Evolutionary conservation across 2,888 invertebrate genomes (phyloP), one percentile per base, ranked within the genome.

Genomic region (Marronus borbonicus): DNA sequence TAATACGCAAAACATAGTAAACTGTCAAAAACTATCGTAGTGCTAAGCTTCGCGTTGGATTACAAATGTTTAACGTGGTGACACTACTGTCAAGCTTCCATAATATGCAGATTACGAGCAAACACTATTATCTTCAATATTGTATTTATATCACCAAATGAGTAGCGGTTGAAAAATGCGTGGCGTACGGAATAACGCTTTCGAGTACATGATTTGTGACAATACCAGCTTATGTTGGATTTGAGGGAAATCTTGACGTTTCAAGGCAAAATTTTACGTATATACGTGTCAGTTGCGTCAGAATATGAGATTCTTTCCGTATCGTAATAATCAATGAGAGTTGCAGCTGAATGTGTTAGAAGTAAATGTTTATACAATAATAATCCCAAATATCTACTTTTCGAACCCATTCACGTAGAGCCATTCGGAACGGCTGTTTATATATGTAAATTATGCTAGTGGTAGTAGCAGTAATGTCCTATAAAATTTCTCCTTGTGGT

Each of bases 121-220:
- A 17, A 58, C 55, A 58, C 17, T 20, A 58, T 58, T 58, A 58
- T 58, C 55, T 20, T 20, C 55, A 58, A 58, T 58, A 58, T 58
- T 17, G 20, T 58, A 58, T 20, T 17, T 58, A 58, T 17, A 58
- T 17, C 55, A 20, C n/a, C 55, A 8, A 58, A 58, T 20, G 44
- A 44, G 12, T 44, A 44, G 44, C 44, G 17, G 24, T 58, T 58
- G 55, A 58, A 17, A 58, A 20, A 20, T 58, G 20, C 8, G 20
- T 58, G 14, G 8, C 20, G 55, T 20, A 20, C 8, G 20, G 10
- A 58, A 58, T 17, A 58, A 20, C 55, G 20, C 20, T 58, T 5
- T 58, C 55, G 20, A 17, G 20, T 58, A 58, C n/a, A 8, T n/a
- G 20, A 58, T 58, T 20, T 17, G 20, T 17, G 20, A 20, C 55